These are phyloP conservation scores for Lagenorhynchus albirostris DNA, from an alignment of 2,113 vertebrate species.

Conservation along the genomic window DNA sequence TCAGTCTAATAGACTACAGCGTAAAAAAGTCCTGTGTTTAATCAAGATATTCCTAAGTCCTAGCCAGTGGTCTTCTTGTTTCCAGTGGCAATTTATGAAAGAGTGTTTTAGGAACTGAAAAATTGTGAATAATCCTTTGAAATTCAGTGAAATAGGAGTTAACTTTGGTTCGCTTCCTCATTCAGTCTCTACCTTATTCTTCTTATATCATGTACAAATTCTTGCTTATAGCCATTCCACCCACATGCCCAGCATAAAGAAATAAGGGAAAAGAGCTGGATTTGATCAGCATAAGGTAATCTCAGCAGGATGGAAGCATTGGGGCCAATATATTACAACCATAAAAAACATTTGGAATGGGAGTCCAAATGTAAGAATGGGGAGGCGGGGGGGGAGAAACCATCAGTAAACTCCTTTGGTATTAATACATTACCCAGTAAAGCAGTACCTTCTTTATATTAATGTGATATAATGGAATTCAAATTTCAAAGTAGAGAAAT, in stretches of 20 bases:
- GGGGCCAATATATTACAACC: background rate
- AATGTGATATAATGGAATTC: background rate
- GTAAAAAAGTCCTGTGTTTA: background rate
- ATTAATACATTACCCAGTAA: background rate
- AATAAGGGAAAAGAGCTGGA: background rate
- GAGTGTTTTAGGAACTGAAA: background rate
- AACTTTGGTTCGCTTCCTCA: background rate
- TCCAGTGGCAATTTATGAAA: background rate
- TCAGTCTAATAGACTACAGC: background rate
- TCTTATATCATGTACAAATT: background rate
- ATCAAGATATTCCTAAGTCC: background rate
- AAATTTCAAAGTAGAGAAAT: background rate
- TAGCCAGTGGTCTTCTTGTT: background rate
- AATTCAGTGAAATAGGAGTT: background rate
- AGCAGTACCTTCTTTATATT: background rate
- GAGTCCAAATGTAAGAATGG: background rate
- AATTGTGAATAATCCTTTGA: background rate
- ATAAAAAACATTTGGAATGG: background rate
- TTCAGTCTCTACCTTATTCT: background rate
- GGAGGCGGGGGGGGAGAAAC: fast-evolving
- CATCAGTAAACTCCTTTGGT: background rate
- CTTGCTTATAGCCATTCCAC: background rate
- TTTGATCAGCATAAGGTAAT: background rate
- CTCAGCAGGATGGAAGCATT: background rate
- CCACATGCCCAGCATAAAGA: background rate